These are phyloP conservation scores for Ochropleura leucogaster DNA, from an alignment of 2,888 invertebrate species.

Conservation along the genomic window DNA sequence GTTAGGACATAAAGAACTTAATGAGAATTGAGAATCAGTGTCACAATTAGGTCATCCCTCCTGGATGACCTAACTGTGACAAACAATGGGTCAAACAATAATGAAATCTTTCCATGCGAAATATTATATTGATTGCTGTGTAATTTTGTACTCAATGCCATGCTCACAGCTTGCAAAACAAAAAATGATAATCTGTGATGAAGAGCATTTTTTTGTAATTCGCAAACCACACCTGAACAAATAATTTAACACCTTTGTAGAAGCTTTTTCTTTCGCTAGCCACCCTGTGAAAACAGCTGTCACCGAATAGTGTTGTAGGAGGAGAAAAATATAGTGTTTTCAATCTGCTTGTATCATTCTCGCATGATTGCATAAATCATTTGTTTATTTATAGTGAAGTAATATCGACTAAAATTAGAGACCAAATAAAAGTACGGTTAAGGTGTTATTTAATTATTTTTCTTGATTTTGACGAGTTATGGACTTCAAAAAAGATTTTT, in stretches of 20 bases:
- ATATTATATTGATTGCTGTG: not conserved
- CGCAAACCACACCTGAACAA: not conserved
- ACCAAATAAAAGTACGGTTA: too few relatives aligned
- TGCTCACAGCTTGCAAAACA: not conserved
- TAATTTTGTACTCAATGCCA: not conserved
- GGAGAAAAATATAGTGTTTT: not conserved
- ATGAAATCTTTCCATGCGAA: not conserved
- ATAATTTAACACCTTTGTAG: constrained; percentile 1
- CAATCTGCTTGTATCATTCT: too few relatives aligned
- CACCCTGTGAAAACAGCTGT: constrained; percentile 19
- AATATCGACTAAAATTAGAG: not conserved
- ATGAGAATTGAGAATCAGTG: not conserved
- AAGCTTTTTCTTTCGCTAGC: not conserved
- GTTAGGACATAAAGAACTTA: not conserved
- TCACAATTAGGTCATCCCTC: not conserved
- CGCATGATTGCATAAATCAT: too few relatives aligned
- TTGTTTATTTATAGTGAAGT: not conserved
- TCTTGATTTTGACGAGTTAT: too few relatives aligned
- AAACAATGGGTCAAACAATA: not conserved
- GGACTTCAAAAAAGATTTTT: too few relatives aligned
- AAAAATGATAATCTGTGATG: not conserved
- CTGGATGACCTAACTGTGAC: not conserved
- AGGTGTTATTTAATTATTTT: too few relatives aligned
- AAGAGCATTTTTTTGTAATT: not conserved
- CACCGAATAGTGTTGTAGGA: not conserved